phyloP scores from a whole-genome alignment of 2,888 invertebrate genomes.

The Serrognathus titanus region DNA sequence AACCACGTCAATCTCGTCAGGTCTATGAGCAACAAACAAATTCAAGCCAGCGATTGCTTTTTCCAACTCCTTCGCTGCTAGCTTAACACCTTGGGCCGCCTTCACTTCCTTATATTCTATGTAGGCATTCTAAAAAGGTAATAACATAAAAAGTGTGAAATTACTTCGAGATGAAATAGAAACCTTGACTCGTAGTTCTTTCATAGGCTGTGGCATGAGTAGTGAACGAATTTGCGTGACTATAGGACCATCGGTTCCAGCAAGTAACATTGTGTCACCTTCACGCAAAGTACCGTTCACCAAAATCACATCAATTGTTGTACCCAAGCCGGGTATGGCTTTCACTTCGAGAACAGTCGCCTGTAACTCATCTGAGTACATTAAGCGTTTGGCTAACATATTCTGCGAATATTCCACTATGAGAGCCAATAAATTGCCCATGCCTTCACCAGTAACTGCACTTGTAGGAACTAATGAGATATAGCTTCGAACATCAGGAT shows the following conservation, averaged over 20 bases:
- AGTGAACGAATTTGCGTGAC: conserved; percentile 95
- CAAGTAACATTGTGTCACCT: conserved; percentile 91
- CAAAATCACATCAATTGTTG: conserved; percentile 97
- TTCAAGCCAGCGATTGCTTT: conserved; percentile 97
- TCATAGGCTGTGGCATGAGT: conserved; percentile 97
- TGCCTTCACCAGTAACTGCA: conserved; percentile 93
- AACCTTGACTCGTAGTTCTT: conserved; percentile 94
- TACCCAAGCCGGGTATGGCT: conserved; percentile 93
- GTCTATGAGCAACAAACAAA: conserved; percentile 83
- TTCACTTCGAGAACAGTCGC: conserved; percentile 88
- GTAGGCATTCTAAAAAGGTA: conserved; percentile 71
- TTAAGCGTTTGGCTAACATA: conserved; percentile 80
- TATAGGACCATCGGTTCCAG: conserved; percentile 98
- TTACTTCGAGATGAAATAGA: conserved; percentile 1
- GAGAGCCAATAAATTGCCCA: conserved; percentile 94
- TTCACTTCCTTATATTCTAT: conserved; percentile 90
- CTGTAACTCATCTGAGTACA: conserved; percentile 90
- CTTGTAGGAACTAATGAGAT: conserved; percentile 97
- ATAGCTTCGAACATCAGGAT: conserved; percentile 89
- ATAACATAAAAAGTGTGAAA: conserved; percentile 10
- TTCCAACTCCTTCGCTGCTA: conserved; percentile 96
- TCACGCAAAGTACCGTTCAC: conserved; percentile 93
- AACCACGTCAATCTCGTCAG: conserved; percentile 87
- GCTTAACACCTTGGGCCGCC: conserved; percentile 98
- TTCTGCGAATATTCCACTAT: conserved; percentile 90